Base-by-base conservation (phyloP, 2,888 invertebrate genomes). In the Polyommatus icarus region DNA sequence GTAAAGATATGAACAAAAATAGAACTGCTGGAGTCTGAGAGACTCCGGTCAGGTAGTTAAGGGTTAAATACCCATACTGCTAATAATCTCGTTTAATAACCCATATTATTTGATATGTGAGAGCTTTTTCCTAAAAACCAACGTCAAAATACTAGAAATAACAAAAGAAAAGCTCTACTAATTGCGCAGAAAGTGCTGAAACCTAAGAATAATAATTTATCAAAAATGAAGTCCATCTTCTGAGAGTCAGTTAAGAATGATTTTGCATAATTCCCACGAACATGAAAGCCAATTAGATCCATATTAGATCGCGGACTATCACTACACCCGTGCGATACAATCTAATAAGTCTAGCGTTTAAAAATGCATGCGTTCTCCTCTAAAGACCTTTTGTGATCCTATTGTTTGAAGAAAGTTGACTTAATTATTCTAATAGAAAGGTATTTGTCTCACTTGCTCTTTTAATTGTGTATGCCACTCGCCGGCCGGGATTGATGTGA, bases 351-450 rank as follows among this genome's bases (percentile, higher is more conserved):
- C 40, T 32, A 67, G 61, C 40, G 46, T 67, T 73, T 67, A 76
- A 36, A 77, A 78, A 67, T 77, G 67, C 61, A 72, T 40, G 40
- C 67, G 77, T 77, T 75, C 78, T 77, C 78, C 80, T 80, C 80
- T 79, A 79, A 79, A 79, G 77, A 78, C 76, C 78, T 79, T 71
- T 78, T 73, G 77, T 77, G 77, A 72, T 72, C 77, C 40, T 24
- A 77, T 77, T 77, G 77, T 77, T 73, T 72, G 71, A 77, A 72
- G 77, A 77, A 77, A 77, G 77, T 77, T 40, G 72, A 40, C 36
- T 77, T 77, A 77, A 77, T 77, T 77, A 77, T 77, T 77, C 77
- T 72, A 59, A 77, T 73, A 73, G 77, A 77, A 77, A 77, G 77
- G 77, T 72, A 54, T 77, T 18, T 72, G 75, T 75, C 18, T 15